These are phyloP conservation scores for Eubasilissa regina DNA, from an alignment of 1,140 invertebrate species.

Conservation along the genomic window DNA sequence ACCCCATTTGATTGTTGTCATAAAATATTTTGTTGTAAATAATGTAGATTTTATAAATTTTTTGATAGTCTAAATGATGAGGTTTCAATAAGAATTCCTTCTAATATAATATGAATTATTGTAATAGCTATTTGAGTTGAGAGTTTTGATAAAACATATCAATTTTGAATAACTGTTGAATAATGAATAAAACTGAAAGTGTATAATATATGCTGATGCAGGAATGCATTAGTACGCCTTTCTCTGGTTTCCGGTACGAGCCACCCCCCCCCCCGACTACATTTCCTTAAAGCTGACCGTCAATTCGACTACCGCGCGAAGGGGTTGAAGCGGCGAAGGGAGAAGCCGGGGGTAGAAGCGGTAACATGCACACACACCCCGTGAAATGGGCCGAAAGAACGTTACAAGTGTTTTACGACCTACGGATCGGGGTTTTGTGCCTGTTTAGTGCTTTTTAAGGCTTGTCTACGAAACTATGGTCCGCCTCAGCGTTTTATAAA, in stretches of 20 bases:
- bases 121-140: too few species aligned
- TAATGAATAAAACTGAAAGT: too few species aligned
- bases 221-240: not conserved
- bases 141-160: too few species aligned
- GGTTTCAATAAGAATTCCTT: too few species aligned
- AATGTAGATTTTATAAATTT: too few species aligned
- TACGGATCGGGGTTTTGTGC: slow-evolving; percentile 53
- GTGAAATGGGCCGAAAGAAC: slow-evolving; percentile 39
- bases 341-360: not conserved
- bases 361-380: slow-evolving; percentile 39
- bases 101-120: too few species aligned
- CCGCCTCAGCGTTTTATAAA: slow-evolving; percentile 13
- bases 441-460: slow-evolving; percentile 56
- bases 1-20: too few species aligned
- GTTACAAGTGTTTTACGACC: slow-evolving; percentile 59
- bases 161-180: too few species aligned
- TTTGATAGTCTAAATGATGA: too few species aligned
- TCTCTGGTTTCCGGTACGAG: not conserved
- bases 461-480: slow-evolving; percentile 44
- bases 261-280: not conserved
- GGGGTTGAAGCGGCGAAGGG: not conserved
- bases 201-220: too few species aligned
- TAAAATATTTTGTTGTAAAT: too few species aligned
- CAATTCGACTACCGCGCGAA: slow-evolving; percentile 13
- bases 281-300: slow-evolving; percentile 22